Conservation (phyloP, 2,888 invertebrate genomes). For the Brachyptera putata region DNA sequence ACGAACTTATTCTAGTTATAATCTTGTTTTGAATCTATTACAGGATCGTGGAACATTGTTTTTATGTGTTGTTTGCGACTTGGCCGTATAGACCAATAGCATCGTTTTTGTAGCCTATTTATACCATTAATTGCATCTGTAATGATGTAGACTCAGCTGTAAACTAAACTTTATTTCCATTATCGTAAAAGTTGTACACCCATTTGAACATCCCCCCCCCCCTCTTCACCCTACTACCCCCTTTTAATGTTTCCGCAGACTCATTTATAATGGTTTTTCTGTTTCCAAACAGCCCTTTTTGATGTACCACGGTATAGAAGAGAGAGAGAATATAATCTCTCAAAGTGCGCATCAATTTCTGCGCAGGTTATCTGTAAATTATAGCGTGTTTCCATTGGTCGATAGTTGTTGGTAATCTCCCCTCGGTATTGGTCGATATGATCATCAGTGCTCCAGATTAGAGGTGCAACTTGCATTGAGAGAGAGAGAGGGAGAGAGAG, state of each 20-base stretch:
- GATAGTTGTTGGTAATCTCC: slow-evolving; percentile 15
- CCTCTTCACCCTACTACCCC: background rate
- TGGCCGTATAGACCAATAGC: background rate
- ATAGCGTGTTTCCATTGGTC: slow-evolving; percentile 16
- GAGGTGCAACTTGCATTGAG: slow-evolving; percentile 3
- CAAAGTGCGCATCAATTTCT: slow-evolving; percentile 10
- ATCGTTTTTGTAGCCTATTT: too few relatives aligned
- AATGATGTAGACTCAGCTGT: background rate
- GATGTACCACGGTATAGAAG: background rate
- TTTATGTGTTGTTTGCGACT: too few relatives aligned
- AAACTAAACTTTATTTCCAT: slow-evolving; percentile 19
- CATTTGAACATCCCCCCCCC: slow-evolving; percentile 8
- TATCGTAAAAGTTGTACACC: slow-evolving; percentile 21
- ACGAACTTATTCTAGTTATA: too few relatives aligned
- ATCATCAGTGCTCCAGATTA: background rate
- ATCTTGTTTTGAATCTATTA: too few relatives aligned
- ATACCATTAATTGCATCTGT: background rate
- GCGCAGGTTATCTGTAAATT: slow-evolving; percentile 16
- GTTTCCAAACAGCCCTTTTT: background rate
- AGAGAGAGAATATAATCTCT: background rate
- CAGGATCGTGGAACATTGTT: too few relatives aligned
- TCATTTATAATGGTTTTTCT: background rate
- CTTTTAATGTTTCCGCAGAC: slow-evolving; percentile 12
- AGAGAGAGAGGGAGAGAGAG: too few relatives aligned
- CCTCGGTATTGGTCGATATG: slow-evolving; percentile 14